Conservation (phyloP, 2,888 invertebrate species). For the Chironomus tentans region DNA sequence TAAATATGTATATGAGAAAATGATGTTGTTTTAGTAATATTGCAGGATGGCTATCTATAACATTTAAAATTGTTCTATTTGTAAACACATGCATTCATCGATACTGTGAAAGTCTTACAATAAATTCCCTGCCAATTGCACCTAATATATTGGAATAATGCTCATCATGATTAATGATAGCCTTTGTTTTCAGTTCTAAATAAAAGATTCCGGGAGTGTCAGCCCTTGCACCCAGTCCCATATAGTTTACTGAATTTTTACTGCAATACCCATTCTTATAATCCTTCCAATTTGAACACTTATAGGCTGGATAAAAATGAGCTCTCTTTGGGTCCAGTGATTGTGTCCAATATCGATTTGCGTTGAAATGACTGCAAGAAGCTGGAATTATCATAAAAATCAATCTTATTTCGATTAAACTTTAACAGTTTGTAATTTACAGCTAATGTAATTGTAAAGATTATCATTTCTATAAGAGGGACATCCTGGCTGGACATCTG, state of each 20-base stretch:
- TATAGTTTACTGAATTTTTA: neutral
- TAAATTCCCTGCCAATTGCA: too few species aligned
- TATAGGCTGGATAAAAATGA: neutral
- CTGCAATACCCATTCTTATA: neutral
- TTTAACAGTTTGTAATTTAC: too few species aligned
- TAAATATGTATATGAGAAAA: too few species aligned
- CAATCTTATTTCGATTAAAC: too few species aligned
- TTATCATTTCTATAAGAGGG: neutral
- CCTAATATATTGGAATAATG: too few species aligned
- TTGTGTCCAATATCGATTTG: neutral
- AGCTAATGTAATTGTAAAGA: too few species aligned
- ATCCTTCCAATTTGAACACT: neutral
- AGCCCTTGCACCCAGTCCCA: conserved; percentile 1
- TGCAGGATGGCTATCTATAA: too few species aligned
- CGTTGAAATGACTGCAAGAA: conserved; percentile 2
- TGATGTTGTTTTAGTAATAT: too few species aligned
- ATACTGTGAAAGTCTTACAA: too few species aligned
- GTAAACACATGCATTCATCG: too few species aligned
- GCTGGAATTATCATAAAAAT: neutral
- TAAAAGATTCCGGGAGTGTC: neutral
- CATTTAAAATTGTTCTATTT: too few species aligned
- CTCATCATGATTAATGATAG: too few species aligned
- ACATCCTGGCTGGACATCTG: conserved; percentile 1
- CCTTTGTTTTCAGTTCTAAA: neutral
- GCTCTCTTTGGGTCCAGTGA: neutral